phyloP scores from a whole-genome alignment of 2,888 invertebrate genomes.

The Timandra comae region DNA sequence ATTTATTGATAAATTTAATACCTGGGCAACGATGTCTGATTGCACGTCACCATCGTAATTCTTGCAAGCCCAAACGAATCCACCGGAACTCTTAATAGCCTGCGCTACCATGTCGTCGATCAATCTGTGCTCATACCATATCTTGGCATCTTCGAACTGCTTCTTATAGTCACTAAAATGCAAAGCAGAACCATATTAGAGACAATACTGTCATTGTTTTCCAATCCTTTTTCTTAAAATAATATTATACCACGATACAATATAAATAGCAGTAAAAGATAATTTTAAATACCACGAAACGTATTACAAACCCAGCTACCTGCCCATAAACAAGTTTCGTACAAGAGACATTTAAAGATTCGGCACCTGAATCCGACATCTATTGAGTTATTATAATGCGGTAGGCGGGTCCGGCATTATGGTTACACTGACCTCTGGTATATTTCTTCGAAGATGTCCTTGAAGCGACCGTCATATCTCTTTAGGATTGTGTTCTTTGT shows the following conservation, averaged over 20 bases:
- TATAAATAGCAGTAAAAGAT: too few relatives aligned
- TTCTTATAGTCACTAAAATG: slow-evolving; percentile 80
- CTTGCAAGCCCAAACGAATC: slow-evolving; percentile 95
- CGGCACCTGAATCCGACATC: too few relatives aligned
- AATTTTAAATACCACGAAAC: too few relatives aligned
- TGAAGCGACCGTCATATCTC: slow-evolving; percentile 91
- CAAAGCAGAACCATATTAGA: slow-evolving; percentile 4
- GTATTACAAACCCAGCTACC: too few relatives aligned
- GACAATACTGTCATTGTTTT: too few relatives aligned
- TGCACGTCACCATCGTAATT: slow-evolving; percentile 96
- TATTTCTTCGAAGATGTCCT: slow-evolving; percentile 94
- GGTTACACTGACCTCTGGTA: slow-evolving; percentile 80
- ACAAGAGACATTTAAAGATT: too few relatives aligned
- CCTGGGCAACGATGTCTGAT: slow-evolving; percentile 90
- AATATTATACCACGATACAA: too few relatives aligned
- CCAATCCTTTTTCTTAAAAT: too few relatives aligned
- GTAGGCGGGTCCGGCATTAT: slow-evolving; percentile 5
- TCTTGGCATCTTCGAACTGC: slow-evolving; percentile 84
- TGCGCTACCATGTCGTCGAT: slow-evolving; percentile 97
- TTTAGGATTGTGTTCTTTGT: slow-evolving; percentile 95
- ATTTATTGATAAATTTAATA: too few relatives aligned
- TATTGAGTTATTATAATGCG: slow-evolving; percentile 1
- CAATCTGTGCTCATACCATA: slow-evolving; percentile 94
- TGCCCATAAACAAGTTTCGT: too few relatives aligned
- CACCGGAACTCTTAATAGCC: slow-evolving; percentile 87